Conservation (phyloP, 37 sponge, comb jelly and placozoan genomes). For the Amphimedon queenslandica region DNA sequence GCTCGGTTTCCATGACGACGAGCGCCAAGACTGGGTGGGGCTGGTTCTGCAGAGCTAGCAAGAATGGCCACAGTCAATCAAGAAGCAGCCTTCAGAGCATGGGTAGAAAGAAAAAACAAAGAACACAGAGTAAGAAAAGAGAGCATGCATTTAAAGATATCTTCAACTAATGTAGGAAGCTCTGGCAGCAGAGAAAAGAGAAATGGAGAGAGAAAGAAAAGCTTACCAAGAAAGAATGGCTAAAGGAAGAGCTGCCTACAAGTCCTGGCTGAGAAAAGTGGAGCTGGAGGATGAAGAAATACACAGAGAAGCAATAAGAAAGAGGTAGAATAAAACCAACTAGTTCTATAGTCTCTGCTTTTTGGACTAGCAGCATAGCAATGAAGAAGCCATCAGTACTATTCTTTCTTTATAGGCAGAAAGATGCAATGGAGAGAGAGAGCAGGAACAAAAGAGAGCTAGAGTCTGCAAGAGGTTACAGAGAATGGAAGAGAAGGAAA, state of each 20-base stretch:
- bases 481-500: constrained; percentile 54
- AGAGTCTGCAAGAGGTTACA: constrained; percentile 9
- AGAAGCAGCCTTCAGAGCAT: constrained; percentile 51
- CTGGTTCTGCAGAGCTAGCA: too few species aligned
- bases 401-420: neutral
- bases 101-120: constrained; percentile 66
- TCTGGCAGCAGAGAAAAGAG: neutral
- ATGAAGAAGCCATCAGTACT: too few species aligned
- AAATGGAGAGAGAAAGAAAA: neutral
- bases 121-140: constrained; percentile 27
- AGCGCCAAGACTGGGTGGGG: neutral
- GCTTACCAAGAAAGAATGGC: constrained; percentile 18
- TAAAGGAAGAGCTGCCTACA: constrained; percentile 22
- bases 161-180: neutral
- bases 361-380: too few species aligned
- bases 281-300: constrained; percentile 20
- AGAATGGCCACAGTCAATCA: neutral
- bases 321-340: constrained; percentile 8
- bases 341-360: too few species aligned
- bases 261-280: constrained; percentile 21
- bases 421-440: neutral
- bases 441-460: constrained; percentile 14
- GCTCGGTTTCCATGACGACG: neutral
- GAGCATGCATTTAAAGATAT: neutral
- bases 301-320: constrained; percentile 17